These are phyloP conservation scores for Dasysyrphus albostriatus DNA, from an alignment of 2,888 invertebrate species.

Conservation along the genomic window DNA sequence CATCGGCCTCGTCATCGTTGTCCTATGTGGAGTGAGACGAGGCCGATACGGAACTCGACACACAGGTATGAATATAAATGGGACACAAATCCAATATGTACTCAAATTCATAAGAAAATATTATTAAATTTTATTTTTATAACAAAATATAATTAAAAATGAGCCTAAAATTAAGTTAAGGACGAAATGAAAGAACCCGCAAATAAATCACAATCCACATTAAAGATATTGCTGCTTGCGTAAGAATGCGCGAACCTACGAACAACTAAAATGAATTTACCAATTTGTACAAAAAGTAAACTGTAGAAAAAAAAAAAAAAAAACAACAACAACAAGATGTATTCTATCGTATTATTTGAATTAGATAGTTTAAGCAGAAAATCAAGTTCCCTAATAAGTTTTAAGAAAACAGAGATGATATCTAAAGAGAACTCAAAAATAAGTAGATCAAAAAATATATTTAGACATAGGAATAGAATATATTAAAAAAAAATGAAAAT, in stretches of 20 bases:
- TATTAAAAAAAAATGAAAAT: slow-evolving; percentile 43
- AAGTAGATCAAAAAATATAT: slow-evolving; percentile 5
- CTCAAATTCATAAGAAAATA: slow-evolving; percentile 46
- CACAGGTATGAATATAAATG: slow-evolving; percentile 62
- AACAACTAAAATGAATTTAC: slow-evolving; percentile 57
- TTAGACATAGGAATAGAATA: neutral
- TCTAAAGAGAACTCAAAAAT: slow-evolving; percentile 27
- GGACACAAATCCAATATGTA: slow-evolving; percentile 59
- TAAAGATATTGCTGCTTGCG: slow-evolving; percentile 31
- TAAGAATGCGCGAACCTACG: slow-evolving; percentile 53
- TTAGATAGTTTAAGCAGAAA: slow-evolving; percentile 25
- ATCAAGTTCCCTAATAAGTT: slow-evolving; percentile 56
- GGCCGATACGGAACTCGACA: slow-evolving; percentile 62
- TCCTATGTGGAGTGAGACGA: slow-evolving; percentile 77
- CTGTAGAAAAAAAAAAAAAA: neutral
- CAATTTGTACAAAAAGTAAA: slow-evolving; percentile 63
- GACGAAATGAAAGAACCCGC: neutral
- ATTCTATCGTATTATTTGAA: slow-evolving; percentile 30
- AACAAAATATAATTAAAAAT: slow-evolving; percentile 41
- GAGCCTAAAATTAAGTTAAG: neutral
- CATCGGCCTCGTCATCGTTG: slow-evolving; percentile 78
- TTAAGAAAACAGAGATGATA: slow-evolving; percentile 38
- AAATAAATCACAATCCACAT: neutral
- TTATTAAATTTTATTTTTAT: slow-evolving; percentile 52
- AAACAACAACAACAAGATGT: too few relatives aligned